Evolutionary conservation across 2,113 vertebrate genomes (phyloP).

Genomic region (Psettodes erumei): DNA sequence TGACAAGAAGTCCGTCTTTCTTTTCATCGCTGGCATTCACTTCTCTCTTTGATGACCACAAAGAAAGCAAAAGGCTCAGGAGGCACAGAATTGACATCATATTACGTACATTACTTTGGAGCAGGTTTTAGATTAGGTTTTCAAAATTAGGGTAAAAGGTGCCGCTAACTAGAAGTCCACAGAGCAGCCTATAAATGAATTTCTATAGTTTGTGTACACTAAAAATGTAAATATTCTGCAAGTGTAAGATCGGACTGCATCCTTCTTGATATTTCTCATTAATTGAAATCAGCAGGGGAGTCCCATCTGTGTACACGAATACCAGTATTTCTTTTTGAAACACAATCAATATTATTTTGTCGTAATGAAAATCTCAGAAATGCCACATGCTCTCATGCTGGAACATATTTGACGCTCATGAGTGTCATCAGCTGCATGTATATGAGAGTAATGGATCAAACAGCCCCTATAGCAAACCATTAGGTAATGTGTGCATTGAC

Average conservation of each 20-base stretch:
- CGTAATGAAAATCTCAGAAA: constrained; percentile 39
- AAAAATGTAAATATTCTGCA: constrained; percentile 47
- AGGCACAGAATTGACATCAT: neutral
- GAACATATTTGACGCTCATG: neutral
- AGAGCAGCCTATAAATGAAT: constrained; percentile 14
- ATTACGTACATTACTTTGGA: constrained; percentile 1
- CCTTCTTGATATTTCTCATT: constrained; percentile 27
- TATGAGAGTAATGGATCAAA: constrained; percentile 13
- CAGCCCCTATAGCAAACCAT: neutral
- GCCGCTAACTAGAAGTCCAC: constrained; percentile 15
- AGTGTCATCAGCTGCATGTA: neutral
- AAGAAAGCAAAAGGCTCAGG: neutral
- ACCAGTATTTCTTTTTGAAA: constrained; percentile 48
- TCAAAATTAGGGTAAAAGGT: constrained; percentile 38
- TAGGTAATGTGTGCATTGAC: neutral
- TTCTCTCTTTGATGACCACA: constrained; percentile 5
- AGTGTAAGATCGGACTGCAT: constrained; percentile 18
- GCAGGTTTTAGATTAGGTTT: constrained; percentile 41
- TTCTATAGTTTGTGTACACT: neutral
- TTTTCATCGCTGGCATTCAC: neutral
- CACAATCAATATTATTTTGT: constrained; percentile 42
- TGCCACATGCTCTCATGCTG: neutral
- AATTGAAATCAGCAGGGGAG: constrained; percentile 20
- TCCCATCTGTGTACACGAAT: constrained; percentile 9
- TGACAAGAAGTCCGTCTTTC: neutral